Evolutionary conservation across 2,797 vertebrate genomes (phyloP).

Genomic region (Phoxinus dragarum): DNA sequence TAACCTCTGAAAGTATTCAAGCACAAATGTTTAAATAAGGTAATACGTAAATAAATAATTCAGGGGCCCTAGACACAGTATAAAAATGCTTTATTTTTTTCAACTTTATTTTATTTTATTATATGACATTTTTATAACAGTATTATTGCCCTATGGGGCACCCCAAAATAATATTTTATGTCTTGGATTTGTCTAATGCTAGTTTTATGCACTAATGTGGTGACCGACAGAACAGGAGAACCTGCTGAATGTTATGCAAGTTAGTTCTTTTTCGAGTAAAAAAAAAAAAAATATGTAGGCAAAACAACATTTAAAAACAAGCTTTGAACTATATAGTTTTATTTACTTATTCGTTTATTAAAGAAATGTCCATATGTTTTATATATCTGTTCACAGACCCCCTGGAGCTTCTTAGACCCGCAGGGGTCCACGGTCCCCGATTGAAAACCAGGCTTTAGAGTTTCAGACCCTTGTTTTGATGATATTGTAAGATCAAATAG

Average conservation of each 20-base stretch:
- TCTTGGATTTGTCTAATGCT: background rate
- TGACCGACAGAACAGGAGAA: background rate
- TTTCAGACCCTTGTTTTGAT: background rate
- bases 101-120: too few species aligned
- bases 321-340: background rate
- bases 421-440: background rate
- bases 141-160: too few species aligned
- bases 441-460: background rate
- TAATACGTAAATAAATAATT: background rate
- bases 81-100: too few species aligned
- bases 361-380: conserved; percentile 2
- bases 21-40: background rate
- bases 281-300: background rate
- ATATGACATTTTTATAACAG: too few species aligned
- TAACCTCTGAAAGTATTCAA: background rate
- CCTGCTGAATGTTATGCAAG: too few species aligned
- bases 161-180: background rate
- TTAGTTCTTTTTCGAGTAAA: too few species aligned
- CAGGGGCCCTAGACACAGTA: background rate
- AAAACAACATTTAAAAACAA: background rate
- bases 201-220: background rate
- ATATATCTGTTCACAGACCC: background rate
- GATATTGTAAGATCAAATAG: background rate
- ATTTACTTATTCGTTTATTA: too few species aligned
- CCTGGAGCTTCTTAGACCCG: background rate